Evolutionary conservation across 2,797 vertebrate genomes (phyloP).

Genomic region (Meriones psammophilus): DNA sequence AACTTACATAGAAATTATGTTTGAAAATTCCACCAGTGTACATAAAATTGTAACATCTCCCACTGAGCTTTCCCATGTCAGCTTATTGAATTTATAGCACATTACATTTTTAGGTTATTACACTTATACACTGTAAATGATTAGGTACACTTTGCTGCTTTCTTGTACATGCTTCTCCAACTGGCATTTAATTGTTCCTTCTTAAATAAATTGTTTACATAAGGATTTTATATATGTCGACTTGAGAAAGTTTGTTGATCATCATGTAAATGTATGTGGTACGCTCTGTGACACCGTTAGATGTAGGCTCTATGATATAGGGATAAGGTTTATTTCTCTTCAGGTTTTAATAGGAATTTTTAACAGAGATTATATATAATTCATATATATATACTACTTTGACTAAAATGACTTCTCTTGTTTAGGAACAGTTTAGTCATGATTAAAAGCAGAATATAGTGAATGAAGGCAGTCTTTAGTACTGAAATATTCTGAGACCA

Average conservation of each 20-base stretch:
- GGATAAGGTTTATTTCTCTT: background rate
- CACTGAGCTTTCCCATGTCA: background rate
- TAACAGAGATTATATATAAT: no score
- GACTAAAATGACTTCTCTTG: background rate
- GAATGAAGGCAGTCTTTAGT: background rate
- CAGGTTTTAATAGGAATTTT: background rate
- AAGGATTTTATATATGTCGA: background rate
- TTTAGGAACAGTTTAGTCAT: background rate
- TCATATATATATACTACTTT: background rate
- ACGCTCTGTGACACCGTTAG: background rate
- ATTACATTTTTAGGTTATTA: background rate
- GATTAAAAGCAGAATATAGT: background rate
- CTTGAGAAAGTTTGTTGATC: background rate
- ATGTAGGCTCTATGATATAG: background rate
- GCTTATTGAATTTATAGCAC: background rate
- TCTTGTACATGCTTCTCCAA: background rate
- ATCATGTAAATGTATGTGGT: background rate
- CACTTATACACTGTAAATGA: background rate
- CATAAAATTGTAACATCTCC: background rate
- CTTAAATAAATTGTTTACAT: background rate
- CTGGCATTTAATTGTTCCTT: background rate
- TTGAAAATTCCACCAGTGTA: background rate
- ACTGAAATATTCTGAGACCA: constrained; percentile 2
- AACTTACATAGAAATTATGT: background rate
- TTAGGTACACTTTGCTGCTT: background rate